Conservation (phyloP, 2,113 vertebrate species). For the Choloepus hoffmanni region DNA sequence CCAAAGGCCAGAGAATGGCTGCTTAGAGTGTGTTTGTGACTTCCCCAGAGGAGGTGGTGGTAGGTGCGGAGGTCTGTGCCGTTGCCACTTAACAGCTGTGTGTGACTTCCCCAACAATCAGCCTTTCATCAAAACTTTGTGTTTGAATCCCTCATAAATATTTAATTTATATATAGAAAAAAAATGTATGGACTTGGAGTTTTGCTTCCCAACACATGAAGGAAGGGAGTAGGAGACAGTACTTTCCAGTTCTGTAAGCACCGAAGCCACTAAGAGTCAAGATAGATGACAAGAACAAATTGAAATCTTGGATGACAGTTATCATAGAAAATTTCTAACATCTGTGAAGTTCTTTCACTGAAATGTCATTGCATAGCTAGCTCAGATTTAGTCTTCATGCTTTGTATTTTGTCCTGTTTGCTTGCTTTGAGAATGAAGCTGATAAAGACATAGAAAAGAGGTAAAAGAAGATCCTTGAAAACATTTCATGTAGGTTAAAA, state of each 20-base stretch:
- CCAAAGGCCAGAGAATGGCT: too few species aligned
- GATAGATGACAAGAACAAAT: background rate
- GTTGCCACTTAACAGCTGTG: too few species aligned
- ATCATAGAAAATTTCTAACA: background rate
- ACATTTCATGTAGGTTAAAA: background rate
- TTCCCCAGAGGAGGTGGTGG: too few species aligned
- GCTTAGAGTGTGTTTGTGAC: too few species aligned
- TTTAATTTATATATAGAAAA: background rate
- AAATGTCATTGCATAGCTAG: background rate
- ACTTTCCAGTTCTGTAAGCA: background rate
- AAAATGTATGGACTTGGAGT: background rate
- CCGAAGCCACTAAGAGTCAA: background rate
- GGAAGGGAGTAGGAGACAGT: background rate
- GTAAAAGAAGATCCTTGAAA: background rate
- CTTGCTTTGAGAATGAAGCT: constrained; percentile 2
- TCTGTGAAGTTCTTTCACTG: background rate
- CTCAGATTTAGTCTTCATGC: background rate
- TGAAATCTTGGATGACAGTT: background rate
- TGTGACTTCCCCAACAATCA: too few species aligned
- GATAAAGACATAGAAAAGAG: background rate
- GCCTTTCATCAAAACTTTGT: constrained; percentile 5
- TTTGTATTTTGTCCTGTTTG: constrained; percentile 6
- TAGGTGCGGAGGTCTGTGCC: too few species aligned
- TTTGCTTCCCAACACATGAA: background rate
- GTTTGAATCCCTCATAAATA: background rate